A percentile compares a stretch with the other conserved stretches of the same genome.
Conservation (phyloP, 2,888 invertebrate genomes). For the Euzophera pinguis region DNA sequence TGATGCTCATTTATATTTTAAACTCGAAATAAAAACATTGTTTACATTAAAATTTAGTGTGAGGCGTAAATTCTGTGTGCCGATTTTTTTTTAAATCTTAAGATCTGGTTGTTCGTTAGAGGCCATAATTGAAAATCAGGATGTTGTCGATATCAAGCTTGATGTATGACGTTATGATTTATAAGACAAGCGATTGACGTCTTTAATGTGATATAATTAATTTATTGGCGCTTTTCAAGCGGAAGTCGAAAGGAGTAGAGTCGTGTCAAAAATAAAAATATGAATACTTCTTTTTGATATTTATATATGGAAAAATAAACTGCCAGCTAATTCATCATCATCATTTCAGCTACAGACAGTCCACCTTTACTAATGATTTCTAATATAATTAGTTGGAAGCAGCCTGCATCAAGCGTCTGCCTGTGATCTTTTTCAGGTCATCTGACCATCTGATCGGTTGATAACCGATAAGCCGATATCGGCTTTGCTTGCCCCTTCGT, state of each 20-base stretch:
- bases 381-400: too few relatives aligned
- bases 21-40: conserved; percentile 63
- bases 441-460: too few relatives aligned
- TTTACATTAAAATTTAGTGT: conserved; percentile 69
- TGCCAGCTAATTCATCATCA: too few relatives aligned
- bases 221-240: conserved; percentile 72
- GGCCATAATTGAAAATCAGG: conserved; percentile 44
- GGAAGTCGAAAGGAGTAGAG: conserved; percentile 55
- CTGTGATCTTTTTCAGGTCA: too few relatives aligned
- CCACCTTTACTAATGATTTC: too few relatives aligned
- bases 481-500: too few relatives aligned
- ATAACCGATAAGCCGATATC: too few relatives aligned
- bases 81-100: conserved; percentile 61
- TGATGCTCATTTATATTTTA: conserved; percentile 65
- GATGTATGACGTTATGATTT: conserved; percentile 44
- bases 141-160: conserved; percentile 32
- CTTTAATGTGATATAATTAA: conserved; percentile 70
- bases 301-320: too few relatives aligned
- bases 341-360: too few relatives aligned
- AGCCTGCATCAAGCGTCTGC: too few relatives aligned
- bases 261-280: conserved; percentile 13
- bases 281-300: background rate
- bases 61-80: conserved; percentile 61
- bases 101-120: conserved; percentile 42
- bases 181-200: conserved; percentile 66